A percentile compares a stretch with the other conserved stretches of the same genome.
These are phyloP conservation scores for Addax nasomaculatus DNA, from an alignment of 2,113 vertebrate genomes.

Conservation along the genomic window DNA sequence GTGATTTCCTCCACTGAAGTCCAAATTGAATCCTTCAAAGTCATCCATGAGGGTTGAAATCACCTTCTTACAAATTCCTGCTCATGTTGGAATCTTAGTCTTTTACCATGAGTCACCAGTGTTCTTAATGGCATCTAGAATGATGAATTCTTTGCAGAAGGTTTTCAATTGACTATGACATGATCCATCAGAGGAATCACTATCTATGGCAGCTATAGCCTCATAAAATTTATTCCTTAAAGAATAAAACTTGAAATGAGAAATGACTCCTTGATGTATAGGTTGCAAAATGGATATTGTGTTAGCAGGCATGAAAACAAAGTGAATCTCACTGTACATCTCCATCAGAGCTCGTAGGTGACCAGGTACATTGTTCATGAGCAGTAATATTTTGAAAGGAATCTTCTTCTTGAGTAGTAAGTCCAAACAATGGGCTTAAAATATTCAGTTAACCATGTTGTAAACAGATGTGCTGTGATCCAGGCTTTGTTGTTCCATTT, in stretches of 20 bases:
- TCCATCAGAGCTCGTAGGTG: background rate
- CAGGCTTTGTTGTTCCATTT: background rate
- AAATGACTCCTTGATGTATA: background rate
- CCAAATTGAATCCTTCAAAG: background rate
- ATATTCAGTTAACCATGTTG: background rate
- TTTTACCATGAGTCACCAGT: background rate
- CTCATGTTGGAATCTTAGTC: background rate
- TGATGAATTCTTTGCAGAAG: background rate
- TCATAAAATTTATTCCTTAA: background rate
- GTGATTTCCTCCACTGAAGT: background rate
- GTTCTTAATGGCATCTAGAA: background rate
- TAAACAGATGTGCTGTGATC: background rate
- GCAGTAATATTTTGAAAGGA: background rate
- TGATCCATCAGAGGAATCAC: background rate
- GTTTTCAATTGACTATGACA: background rate
- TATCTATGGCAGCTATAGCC: background rate
- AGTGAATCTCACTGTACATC: background rate
- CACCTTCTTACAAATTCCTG: background rate
- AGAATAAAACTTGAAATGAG: background rate
- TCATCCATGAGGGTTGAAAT: background rate
- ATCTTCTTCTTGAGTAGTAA: background rate
- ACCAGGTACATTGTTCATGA: background rate
- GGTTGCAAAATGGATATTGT: background rate
- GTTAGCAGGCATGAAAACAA: background rate
- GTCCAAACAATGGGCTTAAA: background rate